Base-by-base conservation (phyloP, 2,888 invertebrate species). In the Physocephala rufipes region DNA sequence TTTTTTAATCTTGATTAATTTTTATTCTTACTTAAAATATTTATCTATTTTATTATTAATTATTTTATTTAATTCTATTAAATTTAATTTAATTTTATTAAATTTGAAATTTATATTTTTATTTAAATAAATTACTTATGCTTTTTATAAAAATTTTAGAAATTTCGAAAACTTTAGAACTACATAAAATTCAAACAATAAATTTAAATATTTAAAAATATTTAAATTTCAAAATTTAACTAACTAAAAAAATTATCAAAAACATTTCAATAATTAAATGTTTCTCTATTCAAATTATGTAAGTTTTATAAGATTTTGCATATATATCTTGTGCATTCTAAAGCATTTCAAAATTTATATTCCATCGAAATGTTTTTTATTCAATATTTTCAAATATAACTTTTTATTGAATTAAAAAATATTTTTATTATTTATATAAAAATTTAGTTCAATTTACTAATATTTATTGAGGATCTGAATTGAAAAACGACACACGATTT, bases 361-460 rank as follows among this genome's bases (percentile, higher is more conserved):
- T 12, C 12, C 47, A 15, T 16, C 47, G 19, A 19, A 19, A 16
- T 51, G 1, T 51, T 51, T 13, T 9, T 19, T 49, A 49, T 4
- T 49, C 19, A 19, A 51, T 51, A 19, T 51, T 15, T 51, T 13
- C 16, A 51, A 15, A 15, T 19, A 47, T 47, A 21, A 45, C 36
- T 36, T 68, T 61, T 68, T 61, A 68, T 61, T 61, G 21, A 47
- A 61, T 45, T 26, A 15, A 49, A 53, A 67, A n/a, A 53, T 15
- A 68, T 13, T n/a, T n/a, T n/a, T n/a, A n/a, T n/a, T n/a, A n/a
- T n/a, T n/a, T n/a, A n/a, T n/a, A n/a, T n/a, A n/a, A n/a, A n/a
- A n/a, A n/a, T n/a, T n/a, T n/a, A n/a, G n/a, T n/a, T n/a, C n/a
- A n/a, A n/a, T n/a, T n/a, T n/a, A n/a, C n/a, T n/a, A n/a, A n/a